Evolutionary conservation across 2,113 vertebrate species (phyloP), one percentile per base, ranked within the genome.

Genomic region (Toxotes chatareus): DNA sequence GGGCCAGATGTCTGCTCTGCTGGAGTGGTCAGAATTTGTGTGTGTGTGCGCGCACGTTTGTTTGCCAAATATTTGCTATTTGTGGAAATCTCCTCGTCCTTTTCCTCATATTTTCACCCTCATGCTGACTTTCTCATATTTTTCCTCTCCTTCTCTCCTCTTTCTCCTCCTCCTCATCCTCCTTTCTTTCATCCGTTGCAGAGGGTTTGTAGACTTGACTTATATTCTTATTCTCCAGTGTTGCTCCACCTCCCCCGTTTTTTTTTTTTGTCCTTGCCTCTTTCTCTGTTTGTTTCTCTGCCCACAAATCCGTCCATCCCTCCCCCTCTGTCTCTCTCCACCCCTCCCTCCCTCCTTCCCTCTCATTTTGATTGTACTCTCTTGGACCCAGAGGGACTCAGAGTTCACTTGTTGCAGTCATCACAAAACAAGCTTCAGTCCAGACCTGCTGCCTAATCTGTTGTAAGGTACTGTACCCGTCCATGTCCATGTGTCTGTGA

Each of bases 1-100:
- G 69, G 80, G 77, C 89, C 89, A 91, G 84, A 91, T 90, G 89
- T 87, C 88, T 87, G 79, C 88, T 77, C 88, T 74, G 86, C 71
- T 68, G 85, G 88, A 74, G 53, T 65, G 69, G 47, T 71, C 80
- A 72, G 62, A 31, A 19, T 65, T 2, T 36, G 65, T 47, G 56
- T 56, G 70, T 66, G 46, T 47, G 32, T n/a, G 72, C 47, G 38
- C 9, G 38, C 9, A 31, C 60, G 47, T 64, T 3, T 36, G 71
- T 47, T 49, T 57, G 66, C 61, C 11, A 32, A 27, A 16, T 64
- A 57, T 73, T 53, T 63, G 32, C 57, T 3, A 13, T 56, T 56
- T 65, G 49, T 17, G 16, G 2, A 7, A 4, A 11, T 0, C 14
- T 42, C 27, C 16, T 14, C 23, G 21, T 8, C 9, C 4, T 34